phyloP scores from a whole-genome alignment of 37 sponge, comb jelly and placozoan genomes.

The Amphimedon queenslandica region DNA sequence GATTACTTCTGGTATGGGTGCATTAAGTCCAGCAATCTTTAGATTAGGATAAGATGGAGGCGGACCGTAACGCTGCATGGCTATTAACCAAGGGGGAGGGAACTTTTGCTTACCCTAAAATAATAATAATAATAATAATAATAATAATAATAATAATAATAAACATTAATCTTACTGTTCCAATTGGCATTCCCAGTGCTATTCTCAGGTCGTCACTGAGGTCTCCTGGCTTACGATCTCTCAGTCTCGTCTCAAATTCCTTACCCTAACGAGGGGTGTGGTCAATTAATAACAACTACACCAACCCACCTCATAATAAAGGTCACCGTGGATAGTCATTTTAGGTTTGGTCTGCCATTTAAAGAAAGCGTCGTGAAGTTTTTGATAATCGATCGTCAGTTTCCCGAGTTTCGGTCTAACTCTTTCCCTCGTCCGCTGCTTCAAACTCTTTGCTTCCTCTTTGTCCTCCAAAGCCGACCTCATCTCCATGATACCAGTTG shows the following conservation, averaged over 20 bases:
- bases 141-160: background rate
- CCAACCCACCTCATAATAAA: slow-evolving; percentile 83
- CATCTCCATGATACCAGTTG: slow-evolving; percentile 98
- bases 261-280: slow-evolving; percentile 62
- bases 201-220: slow-evolving; percentile 86
- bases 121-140: background rate
- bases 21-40: slow-evolving; percentile 90
- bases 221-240: slow-evolving; percentile 92
- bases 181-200: slow-evolving; percentile 94
- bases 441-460: slow-evolving; percentile 85
- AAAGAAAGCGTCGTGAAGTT: slow-evolving; percentile 98
- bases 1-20: slow-evolving; percentile 90
- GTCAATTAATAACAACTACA: background rate
- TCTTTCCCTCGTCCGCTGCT: slow-evolving; percentile 86
- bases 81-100: slow-evolving; percentile 98
- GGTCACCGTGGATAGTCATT: slow-evolving; percentile 91
- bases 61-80: slow-evolving; percentile 99
- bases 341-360: slow-evolving; percentile 98
- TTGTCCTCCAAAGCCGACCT: slow-evolving; percentile 91
- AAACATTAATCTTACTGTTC: slow-evolving; percentile 39
- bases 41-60: slow-evolving; percentile 98
- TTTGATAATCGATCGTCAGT: slow-evolving; percentile 97
- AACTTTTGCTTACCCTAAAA: slow-evolving; percentile 72
- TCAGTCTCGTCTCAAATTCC: slow-evolving; percentile 94
- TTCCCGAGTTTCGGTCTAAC: slow-evolving; percentile 94